Base-by-base conservation (phyloP, 1,140 invertebrate species). In the Caenorhabditis briggsae region DNA sequence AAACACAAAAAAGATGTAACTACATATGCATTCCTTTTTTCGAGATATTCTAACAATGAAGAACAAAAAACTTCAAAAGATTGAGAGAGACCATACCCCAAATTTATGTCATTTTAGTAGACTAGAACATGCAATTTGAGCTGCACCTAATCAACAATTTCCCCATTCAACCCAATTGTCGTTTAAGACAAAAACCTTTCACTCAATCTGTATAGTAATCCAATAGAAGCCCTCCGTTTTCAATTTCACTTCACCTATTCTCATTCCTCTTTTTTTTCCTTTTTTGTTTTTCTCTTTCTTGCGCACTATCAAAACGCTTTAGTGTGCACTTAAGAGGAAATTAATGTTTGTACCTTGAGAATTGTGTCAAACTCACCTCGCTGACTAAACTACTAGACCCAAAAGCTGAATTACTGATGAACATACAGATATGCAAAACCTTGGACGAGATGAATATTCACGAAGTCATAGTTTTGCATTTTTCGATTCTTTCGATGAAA, bases 161-260 rank as follows among this genome's bases (percentile, higher is more conserved):
- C 56, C 56, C 14, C n/a, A 25, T 20, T 25, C 25, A 7, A n/a
- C 23, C n/a, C 23, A 12, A 20, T 25, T 1, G n/a, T 50, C 70
- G 33, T 70, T 48, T 70, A 78, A 48, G 46, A 78, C 46, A 50
- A 78, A 78, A 78, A 48, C 18, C 46, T 43, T 78, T 41, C 65
- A 74, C 41, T 74, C 70, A 78, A 78, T 78, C 70, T 78, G 70
- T 78, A 78, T 50, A 78, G 70, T 78, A 78, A 78, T 78, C 70
- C 70, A 78, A 78, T 78, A 53, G 70, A 53, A 78, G 46, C 46
- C 70, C 70, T 50, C 16, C 33, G 33, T 46, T 70, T 78, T 78
- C 70, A 78, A 78, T 78, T 78, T 78, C 70, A 53, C 70, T 78
- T 78, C 70, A 78, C 70, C 70, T 78, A 16, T 25, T 70, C n/a